Percentiles rank a stretch among this genome's conserved stretches.
These are phyloP conservation scores for Chlamydotis undulata DNA, from an alignment of 2,113 vertebrate genomes.

Conservation along the genomic window DNA sequence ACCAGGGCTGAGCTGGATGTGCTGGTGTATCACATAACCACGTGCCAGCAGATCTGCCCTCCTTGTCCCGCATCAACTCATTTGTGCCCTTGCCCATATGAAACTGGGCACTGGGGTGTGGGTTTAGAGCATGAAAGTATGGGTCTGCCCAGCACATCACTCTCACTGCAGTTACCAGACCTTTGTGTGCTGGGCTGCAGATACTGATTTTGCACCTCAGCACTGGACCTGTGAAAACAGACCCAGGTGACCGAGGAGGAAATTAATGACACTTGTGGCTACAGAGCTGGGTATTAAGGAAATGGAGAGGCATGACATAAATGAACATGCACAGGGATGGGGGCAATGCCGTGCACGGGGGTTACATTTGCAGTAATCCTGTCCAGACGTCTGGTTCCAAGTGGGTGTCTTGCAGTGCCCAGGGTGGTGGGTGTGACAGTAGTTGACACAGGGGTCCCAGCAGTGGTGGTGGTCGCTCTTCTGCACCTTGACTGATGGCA, in stretches of 20 bases:
- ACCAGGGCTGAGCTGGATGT: background rate
- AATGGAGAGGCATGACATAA: background rate
- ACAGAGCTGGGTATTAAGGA: background rate
- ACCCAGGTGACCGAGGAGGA: background rate
- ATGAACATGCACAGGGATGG: background rate
- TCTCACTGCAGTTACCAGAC: background rate
- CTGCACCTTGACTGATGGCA: constrained; percentile 89
- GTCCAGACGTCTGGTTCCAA: constrained; percentile 85
- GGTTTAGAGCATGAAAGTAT: background rate
- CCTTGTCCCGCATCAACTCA: background rate
- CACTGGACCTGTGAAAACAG: background rate
- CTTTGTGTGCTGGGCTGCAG: background rate
- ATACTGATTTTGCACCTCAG: background rate
- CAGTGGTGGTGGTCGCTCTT: constrained; percentile 89
- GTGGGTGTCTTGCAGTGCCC: constrained; percentile 86
- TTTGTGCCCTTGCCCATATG: background rate
- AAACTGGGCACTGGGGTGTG: background rate
- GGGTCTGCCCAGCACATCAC: background rate
- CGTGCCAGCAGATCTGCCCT: background rate
- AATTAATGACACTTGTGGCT: background rate
- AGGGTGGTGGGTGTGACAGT: constrained; percentile 86
- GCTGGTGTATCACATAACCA: background rate
- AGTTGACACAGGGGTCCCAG: constrained; percentile 90
- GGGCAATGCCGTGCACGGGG: background rate
- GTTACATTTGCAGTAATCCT: constrained; percentile 92